These are phyloP conservation scores for Drosophila suboccidentalis DNA, from an alignment of 2,888 invertebrate species.

Conservation along the genomic window DNA sequence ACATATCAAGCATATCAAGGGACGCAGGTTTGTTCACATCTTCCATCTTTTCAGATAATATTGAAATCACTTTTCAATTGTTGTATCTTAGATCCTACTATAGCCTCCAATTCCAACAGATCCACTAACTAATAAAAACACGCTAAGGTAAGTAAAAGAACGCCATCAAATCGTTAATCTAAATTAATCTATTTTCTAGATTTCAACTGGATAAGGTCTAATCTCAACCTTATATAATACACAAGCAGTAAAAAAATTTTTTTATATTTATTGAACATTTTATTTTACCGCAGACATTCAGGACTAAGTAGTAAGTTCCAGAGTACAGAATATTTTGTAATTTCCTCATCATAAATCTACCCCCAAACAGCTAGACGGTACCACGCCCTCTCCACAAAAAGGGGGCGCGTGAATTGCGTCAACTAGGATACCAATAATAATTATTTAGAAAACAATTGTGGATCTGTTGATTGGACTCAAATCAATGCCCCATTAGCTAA, in stretches of 20 bases:
- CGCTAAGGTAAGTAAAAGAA: background rate
- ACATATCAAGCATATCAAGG: background rate
- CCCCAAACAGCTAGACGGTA: constrained; percentile 7
- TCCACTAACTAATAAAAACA: background rate
- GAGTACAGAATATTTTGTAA: background rate
- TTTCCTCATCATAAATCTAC: no score
- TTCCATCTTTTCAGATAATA: background rate
- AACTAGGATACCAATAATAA: background rate
- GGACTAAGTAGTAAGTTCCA: background rate
- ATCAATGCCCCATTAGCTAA: background rate
- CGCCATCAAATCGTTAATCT: no score
- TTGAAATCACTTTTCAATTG: background rate
- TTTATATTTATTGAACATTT: no score
- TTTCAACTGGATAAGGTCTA: no score
- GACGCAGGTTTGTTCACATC: background rate
- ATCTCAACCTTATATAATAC: no score
- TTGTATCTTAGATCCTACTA: background rate
- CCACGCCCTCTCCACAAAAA: background rate
- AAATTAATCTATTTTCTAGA: no score
- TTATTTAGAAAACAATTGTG: background rate
- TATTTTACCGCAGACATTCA: no score
- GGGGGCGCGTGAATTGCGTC: constrained; percentile 14
- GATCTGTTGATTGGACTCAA: background rate
- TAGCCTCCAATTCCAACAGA: background rate
- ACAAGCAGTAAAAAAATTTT: no score